Conservation (phyloP, 2,888 invertebrate genomes). For the Hypena proboscidalis region DNA sequence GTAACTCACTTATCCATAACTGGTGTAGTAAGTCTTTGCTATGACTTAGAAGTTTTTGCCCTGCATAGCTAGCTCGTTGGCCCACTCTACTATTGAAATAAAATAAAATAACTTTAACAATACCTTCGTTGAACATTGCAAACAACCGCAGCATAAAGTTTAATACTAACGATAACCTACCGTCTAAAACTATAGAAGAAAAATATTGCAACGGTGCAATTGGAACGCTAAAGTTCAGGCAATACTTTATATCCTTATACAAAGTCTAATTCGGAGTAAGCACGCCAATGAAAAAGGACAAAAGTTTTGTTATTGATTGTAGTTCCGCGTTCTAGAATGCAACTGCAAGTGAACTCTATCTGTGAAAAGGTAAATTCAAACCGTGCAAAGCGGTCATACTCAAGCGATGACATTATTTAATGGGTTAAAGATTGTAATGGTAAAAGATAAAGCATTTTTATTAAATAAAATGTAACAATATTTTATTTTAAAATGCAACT, state of each 20-base stretch:
- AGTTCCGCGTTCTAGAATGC: conserved; percentile 52
- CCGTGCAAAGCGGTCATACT: background rate
- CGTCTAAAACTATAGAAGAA: conserved; percentile 15
- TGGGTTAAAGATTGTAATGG: too few species aligned
- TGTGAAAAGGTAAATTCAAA: conserved; percentile 10
- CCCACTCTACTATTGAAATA: background rate
- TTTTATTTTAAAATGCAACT: too few species aligned
- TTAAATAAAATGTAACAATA: too few species aligned
- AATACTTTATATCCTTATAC: conserved; percentile 59
- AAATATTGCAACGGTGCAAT: conserved; percentile 43
- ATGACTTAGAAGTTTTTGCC: too few species aligned
- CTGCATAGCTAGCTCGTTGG: too few species aligned
- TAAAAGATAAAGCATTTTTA: too few species aligned
- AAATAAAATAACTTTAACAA: background rate
- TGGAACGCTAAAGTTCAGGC: conserved; percentile 52
- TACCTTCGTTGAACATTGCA: background rate
- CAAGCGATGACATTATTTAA: too few species aligned
- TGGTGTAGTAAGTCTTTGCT: too few species aligned
- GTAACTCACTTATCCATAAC: too few species aligned
- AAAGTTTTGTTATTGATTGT: conserved; percentile 66
- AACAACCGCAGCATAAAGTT: conserved; percentile 1
- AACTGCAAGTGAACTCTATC: conserved; percentile 22
- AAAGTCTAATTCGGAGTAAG: conserved; percentile 55
- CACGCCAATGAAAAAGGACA: conserved; percentile 54
- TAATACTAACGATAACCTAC: conserved; percentile 4